These are phyloP conservation scores for Philypnodon macrostomus DNA, from an alignment of 2,797 vertebrate species.

Conservation along the genomic window DNA sequence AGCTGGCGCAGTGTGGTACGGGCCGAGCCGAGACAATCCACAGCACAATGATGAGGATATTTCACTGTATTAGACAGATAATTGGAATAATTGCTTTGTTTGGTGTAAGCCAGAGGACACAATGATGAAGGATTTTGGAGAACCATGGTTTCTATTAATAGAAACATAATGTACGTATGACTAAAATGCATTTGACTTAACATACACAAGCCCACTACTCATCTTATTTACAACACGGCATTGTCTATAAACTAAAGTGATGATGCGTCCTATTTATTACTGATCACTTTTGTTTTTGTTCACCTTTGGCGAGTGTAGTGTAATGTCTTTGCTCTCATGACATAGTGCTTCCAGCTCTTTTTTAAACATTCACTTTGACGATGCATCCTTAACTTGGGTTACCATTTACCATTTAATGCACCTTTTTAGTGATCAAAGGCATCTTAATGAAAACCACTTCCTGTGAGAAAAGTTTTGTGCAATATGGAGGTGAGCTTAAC, in stretches of 20 bases:
- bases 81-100: slow-evolving; percentile 7
- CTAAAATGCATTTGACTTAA: no score
- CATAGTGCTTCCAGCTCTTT: background rate
- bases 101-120: background rate
- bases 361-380: background rate
- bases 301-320: no score
- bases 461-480: slow-evolving; percentile 18
- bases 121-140: no score
- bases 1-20: background rate
- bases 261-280: no score
- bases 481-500: slow-evolving; percentile 24
- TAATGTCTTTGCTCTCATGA: background rate
- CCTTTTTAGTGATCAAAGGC: slow-evolving; percentile 17
- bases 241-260: no score
- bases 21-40: slow-evolving; percentile 1
- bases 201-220: no score
- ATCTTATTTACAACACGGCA: no score
- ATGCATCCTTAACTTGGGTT: background rate
- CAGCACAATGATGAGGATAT: background rate
- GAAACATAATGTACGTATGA: no score
- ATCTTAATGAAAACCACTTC: slow-evolving; percentile 17
- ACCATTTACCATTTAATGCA: slow-evolving; percentile 15
- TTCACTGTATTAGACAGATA: slow-evolving; percentile 3
- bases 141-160: no score
- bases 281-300: no score